phyloP scores from a whole-genome alignment of 1,140 invertebrate genomes.

The Pogonomyrmex barbatus region DNA sequence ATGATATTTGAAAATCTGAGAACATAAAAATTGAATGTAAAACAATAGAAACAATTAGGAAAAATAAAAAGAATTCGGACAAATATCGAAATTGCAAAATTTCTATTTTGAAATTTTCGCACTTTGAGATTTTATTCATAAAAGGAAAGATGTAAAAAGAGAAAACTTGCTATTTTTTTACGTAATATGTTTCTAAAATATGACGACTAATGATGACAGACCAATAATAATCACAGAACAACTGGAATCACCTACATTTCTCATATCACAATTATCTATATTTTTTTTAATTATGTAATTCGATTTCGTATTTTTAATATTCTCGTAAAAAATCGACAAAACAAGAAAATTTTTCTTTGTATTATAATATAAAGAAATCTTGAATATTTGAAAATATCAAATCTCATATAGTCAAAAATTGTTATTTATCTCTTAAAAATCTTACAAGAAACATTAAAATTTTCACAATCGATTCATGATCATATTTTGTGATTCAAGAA shows the following conservation, averaged over 20 bases:
- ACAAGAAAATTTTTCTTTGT: neutral
- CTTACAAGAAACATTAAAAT: neutral
- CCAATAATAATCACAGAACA: neutral
- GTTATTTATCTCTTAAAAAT: neutral
- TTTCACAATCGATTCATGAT: neutral
- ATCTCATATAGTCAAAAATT: too few relatives aligned
- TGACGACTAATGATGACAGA: neutral
- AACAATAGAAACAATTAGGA: neutral
- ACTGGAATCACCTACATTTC: neutral
- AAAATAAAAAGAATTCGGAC: neutral
- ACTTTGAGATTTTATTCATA: neutral
- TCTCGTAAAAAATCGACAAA: neutral
- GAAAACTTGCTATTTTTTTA: neutral
- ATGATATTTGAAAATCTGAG: neutral
- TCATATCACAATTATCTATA: neutral
- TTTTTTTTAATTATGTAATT: conserved; percentile 1
- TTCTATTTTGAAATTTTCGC: neutral
- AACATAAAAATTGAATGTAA: neutral
- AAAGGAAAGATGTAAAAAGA: neutral
- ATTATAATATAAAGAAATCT: neutral
- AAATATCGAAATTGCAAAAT: neutral
- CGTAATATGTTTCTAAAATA: neutral
- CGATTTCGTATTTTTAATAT: neutral
- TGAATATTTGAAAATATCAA: neutral
- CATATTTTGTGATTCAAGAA: neutral